Evolutionary conservation across 2,797 vertebrate species (phyloP).

Genomic region (Gymnothorax javanicus): DNA sequence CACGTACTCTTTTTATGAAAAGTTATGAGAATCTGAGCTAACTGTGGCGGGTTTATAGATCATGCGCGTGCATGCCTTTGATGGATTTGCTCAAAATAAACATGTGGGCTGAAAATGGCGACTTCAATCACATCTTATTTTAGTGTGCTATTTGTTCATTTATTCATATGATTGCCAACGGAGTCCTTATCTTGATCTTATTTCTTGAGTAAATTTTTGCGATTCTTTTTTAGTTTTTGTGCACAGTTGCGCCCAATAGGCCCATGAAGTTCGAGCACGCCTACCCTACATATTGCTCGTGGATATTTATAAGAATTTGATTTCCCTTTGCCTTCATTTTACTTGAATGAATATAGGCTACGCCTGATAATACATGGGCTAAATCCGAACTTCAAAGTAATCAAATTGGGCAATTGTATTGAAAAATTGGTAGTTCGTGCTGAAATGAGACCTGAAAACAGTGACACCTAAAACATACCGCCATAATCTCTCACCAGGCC

Average conservation of each 20-base stretch:
- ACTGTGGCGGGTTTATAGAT: neutral
- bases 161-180: neutral
- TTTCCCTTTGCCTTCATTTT: neutral
- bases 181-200: too few relatives aligned
- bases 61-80: too few relatives aligned
- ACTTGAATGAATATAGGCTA: neutral
- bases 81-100: too few relatives aligned
- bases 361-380: neutral
- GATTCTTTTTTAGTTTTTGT: neutral
- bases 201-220: neutral
- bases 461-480: neutral
- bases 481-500: neutral
- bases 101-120: neutral
- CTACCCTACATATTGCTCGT: neutral
- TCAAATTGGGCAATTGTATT: neutral
- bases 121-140: neutral
- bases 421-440: neutral
- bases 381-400: neutral
- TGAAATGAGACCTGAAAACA: neutral
- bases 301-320: neutral
- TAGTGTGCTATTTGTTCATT: neutral
- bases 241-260: too few relatives aligned
- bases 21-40: neutral
- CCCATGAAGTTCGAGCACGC: too few relatives aligned
- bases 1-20: neutral